Conservation (phyloP, 2,113 vertebrate genomes). For the Mobula hypostoma region DNA sequence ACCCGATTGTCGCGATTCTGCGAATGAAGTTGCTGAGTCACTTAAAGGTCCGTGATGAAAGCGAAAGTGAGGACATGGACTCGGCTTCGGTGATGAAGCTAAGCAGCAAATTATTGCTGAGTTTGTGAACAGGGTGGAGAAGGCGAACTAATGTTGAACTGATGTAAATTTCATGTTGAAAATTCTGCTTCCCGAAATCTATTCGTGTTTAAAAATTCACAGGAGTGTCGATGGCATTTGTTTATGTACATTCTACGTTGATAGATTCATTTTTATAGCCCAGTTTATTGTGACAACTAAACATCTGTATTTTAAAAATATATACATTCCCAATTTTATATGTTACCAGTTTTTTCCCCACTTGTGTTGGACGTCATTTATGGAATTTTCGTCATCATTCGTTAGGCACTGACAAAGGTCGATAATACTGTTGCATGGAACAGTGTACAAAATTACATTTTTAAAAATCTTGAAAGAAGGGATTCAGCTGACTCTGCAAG, state of each 20-base stretch:
- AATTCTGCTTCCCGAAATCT: neutral
- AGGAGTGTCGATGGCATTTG: neutral
- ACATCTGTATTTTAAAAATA: neutral
- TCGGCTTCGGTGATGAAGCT: neutral
- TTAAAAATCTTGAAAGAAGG: no score
- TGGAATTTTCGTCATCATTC: neutral
- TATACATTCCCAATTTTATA: neutral
- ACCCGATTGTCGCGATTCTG: no score
- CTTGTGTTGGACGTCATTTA: neutral
- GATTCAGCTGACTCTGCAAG: no score
- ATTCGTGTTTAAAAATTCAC: neutral
- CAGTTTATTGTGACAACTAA: neutral
- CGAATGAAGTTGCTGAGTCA: neutral
- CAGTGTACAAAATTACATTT: no score
- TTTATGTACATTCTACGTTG: neutral
- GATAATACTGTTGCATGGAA: no score
- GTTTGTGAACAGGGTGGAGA: neutral
- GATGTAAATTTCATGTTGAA: neutral
- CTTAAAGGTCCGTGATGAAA: neutral
- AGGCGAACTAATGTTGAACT: neutral
- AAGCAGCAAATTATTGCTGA: neutral
- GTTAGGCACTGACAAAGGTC: neutral
- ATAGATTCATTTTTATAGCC: neutral
- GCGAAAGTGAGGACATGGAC: neutral
- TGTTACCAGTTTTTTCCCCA: neutral